phyloP scores from a whole-genome alignment of 2,113 vertebrate species.

The Gallinago paraguaiae region DNA sequence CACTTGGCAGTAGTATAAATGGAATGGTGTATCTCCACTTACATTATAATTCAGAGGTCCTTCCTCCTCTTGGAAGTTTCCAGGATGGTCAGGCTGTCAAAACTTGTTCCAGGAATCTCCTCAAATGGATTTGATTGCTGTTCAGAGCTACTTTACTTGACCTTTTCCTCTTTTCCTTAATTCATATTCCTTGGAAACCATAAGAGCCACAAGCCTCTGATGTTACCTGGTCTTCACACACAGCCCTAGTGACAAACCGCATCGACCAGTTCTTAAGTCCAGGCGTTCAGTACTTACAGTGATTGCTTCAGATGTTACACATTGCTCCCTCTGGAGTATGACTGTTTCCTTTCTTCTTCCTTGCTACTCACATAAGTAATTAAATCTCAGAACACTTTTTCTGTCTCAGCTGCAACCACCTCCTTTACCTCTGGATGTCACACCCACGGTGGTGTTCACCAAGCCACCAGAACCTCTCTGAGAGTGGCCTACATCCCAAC shows the following conservation, averaged over 20 bases:
- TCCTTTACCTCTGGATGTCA: not conserved
- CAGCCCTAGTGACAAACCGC: conserved; percentile 55
- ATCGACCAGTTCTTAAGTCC: conserved; percentile 55
- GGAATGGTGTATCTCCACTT: not conserved
- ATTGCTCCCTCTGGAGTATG: conserved; percentile 30
- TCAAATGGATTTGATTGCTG: conserved; percentile 46
- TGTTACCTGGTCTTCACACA: conserved; percentile 23
- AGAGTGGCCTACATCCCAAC: conserved; percentile 9
- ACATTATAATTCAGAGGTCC: conserved; percentile 20
- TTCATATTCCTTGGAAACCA: conserved; percentile 61
- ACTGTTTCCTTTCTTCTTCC: conserved; percentile 50
- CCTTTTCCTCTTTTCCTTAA: conserved; percentile 53
- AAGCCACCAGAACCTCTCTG: not conserved
- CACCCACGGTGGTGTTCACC: not conserved
- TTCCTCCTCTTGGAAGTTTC: conserved; percentile 1
- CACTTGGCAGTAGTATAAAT: not conserved
- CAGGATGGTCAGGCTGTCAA: not conserved
- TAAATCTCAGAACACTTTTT: conserved; percentile 45
- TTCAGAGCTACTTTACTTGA: conserved; percentile 19
- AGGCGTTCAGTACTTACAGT: not conserved
- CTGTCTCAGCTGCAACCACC: not conserved
- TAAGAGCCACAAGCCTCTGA: conserved; percentile 64
- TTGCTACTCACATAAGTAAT: conserved; percentile 1
- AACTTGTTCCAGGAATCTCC: not conserved
- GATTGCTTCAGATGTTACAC: conserved; percentile 46